phyloP scores from a whole-genome alignment of 2,888 invertebrate species.

The Thera britannica region DNA sequence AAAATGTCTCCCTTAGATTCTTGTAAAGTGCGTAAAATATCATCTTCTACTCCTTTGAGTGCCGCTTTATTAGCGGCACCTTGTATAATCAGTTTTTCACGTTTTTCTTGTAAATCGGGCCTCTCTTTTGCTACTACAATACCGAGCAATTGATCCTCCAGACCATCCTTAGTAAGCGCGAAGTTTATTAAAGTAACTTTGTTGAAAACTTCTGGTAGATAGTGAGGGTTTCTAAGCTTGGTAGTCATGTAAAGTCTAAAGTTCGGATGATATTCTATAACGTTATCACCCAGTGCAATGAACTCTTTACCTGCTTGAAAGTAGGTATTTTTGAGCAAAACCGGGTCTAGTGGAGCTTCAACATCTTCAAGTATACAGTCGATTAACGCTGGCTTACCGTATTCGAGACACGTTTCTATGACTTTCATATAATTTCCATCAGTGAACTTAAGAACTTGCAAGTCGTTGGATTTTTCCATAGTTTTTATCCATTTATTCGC shows the following conservation, averaged over 20 bases:
- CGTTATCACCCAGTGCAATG: conserved; percentile 91
- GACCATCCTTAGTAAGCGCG: conserved; percentile 91
- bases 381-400: conserved; percentile 90
- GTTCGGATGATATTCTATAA: conserved; percentile 89
- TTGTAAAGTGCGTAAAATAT: conserved; percentile 93
- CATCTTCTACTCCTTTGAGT: conserved; percentile 94
- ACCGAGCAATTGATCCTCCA: conserved; percentile 93
- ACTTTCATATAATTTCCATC: conserved; percentile 91
- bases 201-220: conserved; percentile 92
- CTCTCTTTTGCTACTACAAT: conserved; percentile 94
- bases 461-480: conserved; percentile 89
- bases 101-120: conserved; percentile 92
- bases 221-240: conserved; percentile 93
- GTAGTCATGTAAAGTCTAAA: conserved; percentile 93
- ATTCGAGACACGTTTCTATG: conserved; percentile 90
- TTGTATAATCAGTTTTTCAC: conserved; percentile 91
- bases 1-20: conserved; percentile 94
- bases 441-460: conserved; percentile 89
- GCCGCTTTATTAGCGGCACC: conserved; percentile 92
- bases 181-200: conserved; percentile 94
- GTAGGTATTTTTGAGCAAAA: conserved; percentile 90
- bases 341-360: conserved; percentile 91
- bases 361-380: conserved; percentile 92
- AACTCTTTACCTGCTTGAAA: conserved; percentile 89
- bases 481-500: conserved; percentile 94